Evolutionary conservation across 2,888 invertebrate species (phyloP), one percentile per base, ranked within the genome.

Genomic region (Ormyrus pomaceus): DNA sequence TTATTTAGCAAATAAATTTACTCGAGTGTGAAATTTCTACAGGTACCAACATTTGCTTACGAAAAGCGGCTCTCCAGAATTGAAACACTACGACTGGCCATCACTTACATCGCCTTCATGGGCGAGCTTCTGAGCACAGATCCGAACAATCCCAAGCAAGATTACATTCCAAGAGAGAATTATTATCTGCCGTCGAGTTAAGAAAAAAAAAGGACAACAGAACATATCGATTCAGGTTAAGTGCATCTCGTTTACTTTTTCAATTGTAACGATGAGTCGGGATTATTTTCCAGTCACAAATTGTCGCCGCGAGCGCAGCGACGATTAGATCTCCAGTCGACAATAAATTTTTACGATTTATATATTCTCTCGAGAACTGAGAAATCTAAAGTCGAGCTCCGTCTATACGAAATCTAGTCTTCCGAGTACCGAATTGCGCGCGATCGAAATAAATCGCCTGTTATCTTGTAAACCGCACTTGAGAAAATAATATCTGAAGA

Each of bases 51-150:
- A 0, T 99, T 99, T 88, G 98, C 98, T 0, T 98, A 98, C 90
- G 98, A 99, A 91, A 98, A 98, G 90, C 94, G 98, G 0, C 93
- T 99, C 2, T 98, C 98, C 0, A 94, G 98, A 83, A 98, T 99
- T 87, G 98, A 99, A 91, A 99, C 98, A 0, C 93, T 99, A 0
- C 94, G 98, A 0, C 92, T 99, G 86, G 98, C 98, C 74, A 98
- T 98, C 87, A 98, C 97, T 0, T 99, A 99, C 92, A 99, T 99
- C 87, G 95, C 96, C 83, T 99, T 98, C 91, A 98, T 99, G 98
- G 95, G 96, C 50, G 98, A 98, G 88, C 92, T 98, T 6, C 92
- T 97, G 11, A 91, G 91, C 58, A 90, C 91, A 50, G 91, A 90
- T 76, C 83, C 89, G 0, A 86, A 84, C 74, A 89, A 87, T 81